Percentiles rank a stretch among this genome's conserved stretches.
phyloP scores from a whole-genome alignment of 2,797 vertebrate species.

The Buphagus erythrorhynchus region DNA sequence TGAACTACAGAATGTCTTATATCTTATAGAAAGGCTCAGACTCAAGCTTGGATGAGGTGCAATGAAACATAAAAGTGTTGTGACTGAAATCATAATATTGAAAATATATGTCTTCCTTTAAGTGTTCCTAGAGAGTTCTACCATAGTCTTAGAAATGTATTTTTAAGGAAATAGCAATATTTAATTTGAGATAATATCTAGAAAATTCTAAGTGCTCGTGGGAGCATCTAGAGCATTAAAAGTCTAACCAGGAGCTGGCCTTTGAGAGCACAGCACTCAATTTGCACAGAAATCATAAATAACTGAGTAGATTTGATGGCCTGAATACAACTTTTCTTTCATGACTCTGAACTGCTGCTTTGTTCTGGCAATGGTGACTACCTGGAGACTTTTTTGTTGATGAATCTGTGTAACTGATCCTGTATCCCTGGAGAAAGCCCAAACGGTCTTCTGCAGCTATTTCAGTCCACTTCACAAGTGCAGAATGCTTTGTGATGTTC shows the following conservation, averaged over 20 bases:
- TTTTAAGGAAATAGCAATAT: neutral
- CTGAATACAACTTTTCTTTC: neutral
- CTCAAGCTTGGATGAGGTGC: neutral
- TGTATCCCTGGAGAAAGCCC: conserved; percentile 85
- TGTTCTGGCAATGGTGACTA: neutral
- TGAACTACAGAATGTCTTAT: neutral
- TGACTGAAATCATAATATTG: neutral
- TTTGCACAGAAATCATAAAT: neutral
- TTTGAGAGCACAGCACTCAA: neutral
- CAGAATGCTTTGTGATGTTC: conserved; percentile 73
- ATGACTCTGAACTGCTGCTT: neutral
- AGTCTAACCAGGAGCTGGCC: neutral
- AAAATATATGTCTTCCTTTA: neutral
- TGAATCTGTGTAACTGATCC: conserved; percentile 70
- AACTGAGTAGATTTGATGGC: neutral
- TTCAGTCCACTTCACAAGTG: conserved; percentile 78
- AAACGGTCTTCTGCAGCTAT: conserved; percentile 77
- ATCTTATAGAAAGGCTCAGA: neutral
- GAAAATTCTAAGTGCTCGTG: neutral
- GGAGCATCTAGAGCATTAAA: neutral
- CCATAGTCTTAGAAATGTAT: neutral
- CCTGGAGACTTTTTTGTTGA: neutral
- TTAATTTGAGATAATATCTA: neutral
- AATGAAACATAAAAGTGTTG: neutral
- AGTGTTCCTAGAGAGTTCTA: neutral